phyloP scores from a whole-genome alignment of 2,888 invertebrate species.

The Aricia artaxerxes region DNA sequence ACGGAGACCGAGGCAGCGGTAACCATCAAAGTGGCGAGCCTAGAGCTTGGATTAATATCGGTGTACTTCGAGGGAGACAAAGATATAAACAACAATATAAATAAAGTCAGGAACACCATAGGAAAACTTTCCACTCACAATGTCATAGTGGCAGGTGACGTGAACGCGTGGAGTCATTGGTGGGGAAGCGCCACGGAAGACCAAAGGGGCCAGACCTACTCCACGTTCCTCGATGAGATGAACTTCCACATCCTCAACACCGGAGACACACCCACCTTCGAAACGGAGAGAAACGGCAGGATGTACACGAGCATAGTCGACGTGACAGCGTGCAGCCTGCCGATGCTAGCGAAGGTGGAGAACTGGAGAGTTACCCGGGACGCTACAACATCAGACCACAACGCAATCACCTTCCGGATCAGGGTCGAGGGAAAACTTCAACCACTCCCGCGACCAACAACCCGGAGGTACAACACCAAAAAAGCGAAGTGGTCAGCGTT shows the following conservation, averaged over 20 bases:
- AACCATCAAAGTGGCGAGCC: too few relatives aligned
- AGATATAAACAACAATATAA: too few relatives aligned
- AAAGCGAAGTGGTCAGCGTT: slow-evolving; percentile 36
- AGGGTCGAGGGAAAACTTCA: slow-evolving; percentile 14
- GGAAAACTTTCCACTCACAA: too few relatives aligned
- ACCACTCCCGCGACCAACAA: slow-evolving; percentile 30
- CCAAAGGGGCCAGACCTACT: slow-evolving; percentile 35
- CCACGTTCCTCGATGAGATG: slow-evolving; percentile 35
- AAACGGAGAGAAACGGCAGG: slow-evolving; percentile 38
- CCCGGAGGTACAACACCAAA: slow-evolving; percentile 41
- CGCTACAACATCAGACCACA: slow-evolving; percentile 38
- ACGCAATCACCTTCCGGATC: slow-evolving; percentile 11
- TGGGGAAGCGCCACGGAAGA: slow-evolving; percentile 15
- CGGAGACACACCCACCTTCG: slow-evolving; percentile 43
- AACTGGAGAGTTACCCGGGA: slow-evolving; percentile 40
- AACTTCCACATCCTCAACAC: slow-evolving; percentile 42
- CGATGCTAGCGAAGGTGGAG: not conserved
- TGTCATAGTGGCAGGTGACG: too few relatives aligned
- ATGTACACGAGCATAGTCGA: too few relatives aligned
- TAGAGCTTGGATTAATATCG: too few relatives aligned
- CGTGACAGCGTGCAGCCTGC: too few relatives aligned
- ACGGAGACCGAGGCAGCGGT: too few relatives aligned
- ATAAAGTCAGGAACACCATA: too few relatives aligned
- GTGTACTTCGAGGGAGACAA: too few relatives aligned
- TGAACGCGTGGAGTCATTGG: too few relatives aligned